Evolutionary conservation across 2,888 invertebrate genomes (phyloP), one percentile per base, ranked within the genome.

Genomic region (Sarcophaga carnaria): DNA sequence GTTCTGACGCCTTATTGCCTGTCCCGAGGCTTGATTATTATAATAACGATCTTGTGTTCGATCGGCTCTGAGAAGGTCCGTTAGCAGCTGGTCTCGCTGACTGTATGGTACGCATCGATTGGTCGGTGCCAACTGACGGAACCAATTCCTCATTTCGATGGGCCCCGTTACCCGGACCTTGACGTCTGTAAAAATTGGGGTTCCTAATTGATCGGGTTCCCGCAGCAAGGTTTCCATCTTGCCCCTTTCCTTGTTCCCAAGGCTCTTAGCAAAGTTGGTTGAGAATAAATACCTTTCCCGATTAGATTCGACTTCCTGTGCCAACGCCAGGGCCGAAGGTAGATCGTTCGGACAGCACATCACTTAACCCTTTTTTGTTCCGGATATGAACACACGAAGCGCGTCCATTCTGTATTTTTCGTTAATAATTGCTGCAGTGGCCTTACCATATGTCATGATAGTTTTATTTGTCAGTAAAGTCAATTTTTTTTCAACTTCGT

Each of bases 381-480:
- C 85, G 2, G 80, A 87, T 17, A 88, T 83, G 47, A 85, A 85
- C 8, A 77, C 82, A 14, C 86, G 75, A 37, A 88, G 79, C 22
- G 86, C 80, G 49, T 88, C 85, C 45, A 81, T 84, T 2, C 87
- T 77, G 66, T 88, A 88, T 74, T 86, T 89, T 74, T 88, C 75
- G 54, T 83, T 87, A n/a, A 89, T 72, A 1, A 80, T 83, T 22
- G 83, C 27, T 37, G 78, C 80, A 6, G 88, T 17, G 20, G 63
- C 74, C 11, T 74, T 74, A 17, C 88, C 84, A n/a, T 88, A 71
- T 2, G 83, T 67, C 88, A 88, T 89, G 25, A 83, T 83, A 0
- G 71, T 87, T 62, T 89, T 89, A 25, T 88, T 89, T 3, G 79
- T 85, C 20, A 89, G 49, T 2, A 88, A 62, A 0, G 88, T 88